Evolutionary conservation across 2,888 invertebrate genomes (phyloP), one percentile per base, ranked within the genome.

Genomic region (Polydrusus tereticollis): DNA sequence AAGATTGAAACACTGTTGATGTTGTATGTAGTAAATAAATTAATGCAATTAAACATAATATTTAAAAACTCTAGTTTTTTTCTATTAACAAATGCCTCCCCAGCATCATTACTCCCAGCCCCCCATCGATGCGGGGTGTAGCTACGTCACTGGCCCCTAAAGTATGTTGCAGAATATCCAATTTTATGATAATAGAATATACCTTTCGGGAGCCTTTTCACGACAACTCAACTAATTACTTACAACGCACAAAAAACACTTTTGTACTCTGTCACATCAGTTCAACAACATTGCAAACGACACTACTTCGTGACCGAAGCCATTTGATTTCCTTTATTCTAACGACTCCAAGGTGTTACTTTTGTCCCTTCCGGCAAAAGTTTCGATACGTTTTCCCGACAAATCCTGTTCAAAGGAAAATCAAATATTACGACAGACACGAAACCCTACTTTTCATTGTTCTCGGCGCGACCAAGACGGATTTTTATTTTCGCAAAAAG

Each of bases 321-420:
- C n/a, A 67, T 47, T 59, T 67, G 6, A 16, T 45, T 59, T 21
- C 29, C 43, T 43, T 16, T 10, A 20, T 38, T 41, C 43, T 59
- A 67, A 59, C 47, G 59, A 67, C 67, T 5, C n/a, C 4, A 59
- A 67, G 59, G 67, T 67, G 67, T 67, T 50, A 47, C 38, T 45
- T 47, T 62, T 29, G 29, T 29, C 23, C 52, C 29, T 29, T 26
- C 26, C 29, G 29, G 50, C 41, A 21, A 62, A 45, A 69, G 52
- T 59, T 69, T 66, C 60, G 45, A 57, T 67, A 67, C 29, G 58
- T 47, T 58, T 52, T 29, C 67, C 36, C 50, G 45, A 66, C 58
- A 57, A 66, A 66, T 66, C 29, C 33, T 29, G n/a, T 43, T 65
- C 26, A 50, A 5, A 29, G 16, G 26, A 55, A 55, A 55, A 47